phyloP scores from a whole-genome alignment of 2,113 vertebrate genomes.

The Bos indicus region DNA sequence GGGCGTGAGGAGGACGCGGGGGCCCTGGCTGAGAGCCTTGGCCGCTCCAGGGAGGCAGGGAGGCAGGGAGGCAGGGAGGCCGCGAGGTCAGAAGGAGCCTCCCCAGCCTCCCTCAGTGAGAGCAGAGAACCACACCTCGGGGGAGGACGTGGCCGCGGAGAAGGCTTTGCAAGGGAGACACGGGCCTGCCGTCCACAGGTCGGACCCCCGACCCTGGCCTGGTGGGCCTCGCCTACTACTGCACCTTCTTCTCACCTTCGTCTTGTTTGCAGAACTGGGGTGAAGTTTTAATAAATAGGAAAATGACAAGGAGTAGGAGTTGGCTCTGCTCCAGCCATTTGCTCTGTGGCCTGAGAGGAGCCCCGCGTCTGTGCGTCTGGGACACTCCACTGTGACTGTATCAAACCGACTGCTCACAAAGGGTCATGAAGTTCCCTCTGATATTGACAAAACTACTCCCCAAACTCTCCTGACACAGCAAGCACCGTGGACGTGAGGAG shows the following conservation, averaged over 20 bases:
- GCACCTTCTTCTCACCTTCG: neutral
- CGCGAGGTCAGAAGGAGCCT: neutral
- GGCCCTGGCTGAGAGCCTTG: neutral
- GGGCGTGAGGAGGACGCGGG: neutral
- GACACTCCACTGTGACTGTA: neutral
- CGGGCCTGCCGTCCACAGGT: neutral
- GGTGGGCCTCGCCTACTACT: neutral
- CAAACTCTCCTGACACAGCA: neutral
- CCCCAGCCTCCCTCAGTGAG: too few species aligned
- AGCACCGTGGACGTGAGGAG: neutral
- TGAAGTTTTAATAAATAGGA: neutral
- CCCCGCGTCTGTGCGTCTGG: fast-evolving
- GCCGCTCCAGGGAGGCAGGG: neutral
- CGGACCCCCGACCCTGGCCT: neutral
- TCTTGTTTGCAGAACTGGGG: neutral
- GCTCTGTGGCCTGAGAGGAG: neutral
- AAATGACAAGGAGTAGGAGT: neutral
- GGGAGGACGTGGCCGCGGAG: neutral
- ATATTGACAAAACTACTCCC: neutral
- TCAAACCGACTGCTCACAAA: neutral
- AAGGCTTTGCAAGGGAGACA: neutral
- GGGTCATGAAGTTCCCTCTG: neutral
- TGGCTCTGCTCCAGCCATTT: neutral
- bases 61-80: neutral
- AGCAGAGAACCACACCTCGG: neutral